Conservation (phyloP, 1,140 invertebrate genomes). For the Lysiphlebus fabarum region DNA sequence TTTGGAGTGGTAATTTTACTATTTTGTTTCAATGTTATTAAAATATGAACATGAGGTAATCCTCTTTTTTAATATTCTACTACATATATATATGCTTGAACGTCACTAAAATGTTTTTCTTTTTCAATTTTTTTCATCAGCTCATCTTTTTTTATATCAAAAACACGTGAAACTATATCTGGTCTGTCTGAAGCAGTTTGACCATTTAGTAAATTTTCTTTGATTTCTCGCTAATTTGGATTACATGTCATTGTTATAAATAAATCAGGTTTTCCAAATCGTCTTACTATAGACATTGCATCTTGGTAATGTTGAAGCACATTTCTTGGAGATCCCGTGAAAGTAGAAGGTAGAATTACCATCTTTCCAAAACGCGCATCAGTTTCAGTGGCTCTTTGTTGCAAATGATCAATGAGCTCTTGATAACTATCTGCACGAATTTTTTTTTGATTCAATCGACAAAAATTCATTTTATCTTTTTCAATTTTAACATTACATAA, state of each 20-base stretch:
- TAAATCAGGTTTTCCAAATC: slow-evolving; percentile 44
- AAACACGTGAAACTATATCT: slow-evolving; percentile 12
- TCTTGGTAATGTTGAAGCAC: slow-evolving; percentile 16
- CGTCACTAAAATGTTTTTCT: not conserved
- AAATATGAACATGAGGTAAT: slow-evolving; percentile 9
- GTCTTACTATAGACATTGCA: slow-evolving; percentile 45
- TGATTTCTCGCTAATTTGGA: slow-evolving; percentile 6
- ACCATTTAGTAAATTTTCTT: not conserved
- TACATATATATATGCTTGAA: not conserved
- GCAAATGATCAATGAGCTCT: slow-evolving; percentile 7
- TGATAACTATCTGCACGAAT: slow-evolving; percentile 12
- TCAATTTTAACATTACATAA: slow-evolving; percentile 10
- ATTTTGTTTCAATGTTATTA: slow-evolving; percentile 17
- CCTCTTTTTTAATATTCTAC: slow-evolving; percentile 17
- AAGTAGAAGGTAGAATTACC: slow-evolving; percentile 6
- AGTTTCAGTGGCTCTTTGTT: not conserved
- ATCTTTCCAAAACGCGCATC: slow-evolving; percentile 2
- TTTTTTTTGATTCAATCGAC: slow-evolving; percentile 1
- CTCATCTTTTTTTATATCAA: slow-evolving; percentile 18
- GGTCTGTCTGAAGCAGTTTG: slow-evolving; percentile 6
- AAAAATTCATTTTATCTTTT: slow-evolving; percentile 10
- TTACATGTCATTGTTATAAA: slow-evolving; percentile 37
- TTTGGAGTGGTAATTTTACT: slow-evolving; percentile 14
- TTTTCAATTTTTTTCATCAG: not conserved
- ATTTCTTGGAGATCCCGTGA: slow-evolving; percentile 11